Evolutionary conservation across 1,140 invertebrate species (phyloP).

Genomic region (Ephestia elutella): DNA sequence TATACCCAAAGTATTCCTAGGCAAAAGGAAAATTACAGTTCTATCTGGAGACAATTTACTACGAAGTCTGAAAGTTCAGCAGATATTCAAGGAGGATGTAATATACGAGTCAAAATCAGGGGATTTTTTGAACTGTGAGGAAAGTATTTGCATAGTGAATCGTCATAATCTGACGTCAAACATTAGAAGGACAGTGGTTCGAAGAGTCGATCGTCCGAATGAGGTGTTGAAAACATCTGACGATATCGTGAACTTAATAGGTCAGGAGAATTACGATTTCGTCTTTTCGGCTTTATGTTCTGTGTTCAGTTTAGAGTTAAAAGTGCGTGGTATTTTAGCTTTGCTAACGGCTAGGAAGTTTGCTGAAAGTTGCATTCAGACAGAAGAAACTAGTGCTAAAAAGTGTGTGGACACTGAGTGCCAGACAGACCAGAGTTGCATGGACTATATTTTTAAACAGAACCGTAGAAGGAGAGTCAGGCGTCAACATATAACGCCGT

Average conservation of each 20-base stretch:
- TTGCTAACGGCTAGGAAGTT: slow-evolving; percentile 27
- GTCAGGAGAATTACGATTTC: slow-evolving; percentile 49
- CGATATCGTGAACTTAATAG: slow-evolving; percentile 37
- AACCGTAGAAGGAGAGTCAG: slow-evolving; percentile 16
- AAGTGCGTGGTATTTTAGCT: slow-evolving; percentile 41
- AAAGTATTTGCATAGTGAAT: neutral
- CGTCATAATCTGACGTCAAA: slow-evolving; percentile 27
- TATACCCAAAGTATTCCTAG: neutral
- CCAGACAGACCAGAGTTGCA: slow-evolving; percentile 27
- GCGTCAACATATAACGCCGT: slow-evolving; percentile 14
- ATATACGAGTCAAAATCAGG: slow-evolving; percentile 36
- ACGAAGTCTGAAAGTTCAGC: neutral
- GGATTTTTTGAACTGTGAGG: slow-evolving; percentile 29
- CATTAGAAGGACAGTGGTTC: slow-evolving; percentile 35
- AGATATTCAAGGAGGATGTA: slow-evolving; percentile 36
- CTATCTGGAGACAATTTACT: neutral
- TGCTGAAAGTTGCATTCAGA: slow-evolving; percentile 10
- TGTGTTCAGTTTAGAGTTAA: slow-evolving; percentile 41
- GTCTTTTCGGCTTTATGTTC: slow-evolving; percentile 42
- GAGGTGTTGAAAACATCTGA: slow-evolving; percentile 34
- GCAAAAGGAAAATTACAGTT: neutral
- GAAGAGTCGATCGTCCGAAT: slow-evolving; percentile 27
- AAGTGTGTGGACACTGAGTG: slow-evolving; percentile 10
- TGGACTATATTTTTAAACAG: slow-evolving; percentile 17
- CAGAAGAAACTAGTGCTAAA: neutral